These are phyloP conservation scores for Macrophya alboannulata DNA, from an alignment of 2,888 invertebrate genomes.

Conservation along the genomic window DNA sequence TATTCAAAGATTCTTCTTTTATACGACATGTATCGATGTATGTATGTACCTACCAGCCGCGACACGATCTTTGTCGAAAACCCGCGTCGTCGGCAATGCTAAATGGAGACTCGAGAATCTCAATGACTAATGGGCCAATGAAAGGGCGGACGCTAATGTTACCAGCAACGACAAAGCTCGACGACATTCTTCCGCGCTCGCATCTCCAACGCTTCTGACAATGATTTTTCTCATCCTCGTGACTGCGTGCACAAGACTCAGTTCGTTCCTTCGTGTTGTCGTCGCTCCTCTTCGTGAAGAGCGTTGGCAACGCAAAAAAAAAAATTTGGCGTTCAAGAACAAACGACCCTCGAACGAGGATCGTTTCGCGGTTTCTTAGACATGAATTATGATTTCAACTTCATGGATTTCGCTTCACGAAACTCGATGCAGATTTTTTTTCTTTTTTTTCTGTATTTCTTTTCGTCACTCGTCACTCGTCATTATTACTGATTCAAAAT, in stretches of 20 bases:
- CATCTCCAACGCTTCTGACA: constrained; percentile 40
- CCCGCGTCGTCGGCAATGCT: constrained; percentile 42
- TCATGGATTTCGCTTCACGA: not conserved
- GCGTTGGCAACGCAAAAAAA: not conserved
- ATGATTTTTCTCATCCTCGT: not conserved
- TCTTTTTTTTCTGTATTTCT: not conserved
- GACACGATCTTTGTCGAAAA: constrained; percentile 49
- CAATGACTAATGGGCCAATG: constrained; percentile 53
- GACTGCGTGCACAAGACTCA: not conserved
- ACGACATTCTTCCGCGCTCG: constrained; percentile 54
- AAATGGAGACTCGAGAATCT: constrained; percentile 50
- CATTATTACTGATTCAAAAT: no score
- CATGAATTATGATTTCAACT: constrained; percentile 39
- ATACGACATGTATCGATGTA: constrained; percentile 40
- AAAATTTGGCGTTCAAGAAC: constrained; percentile 32
- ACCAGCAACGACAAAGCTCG: constrained; percentile 30
- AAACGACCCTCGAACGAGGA: constrained; percentile 28
- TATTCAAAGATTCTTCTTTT: constrained; percentile 13
- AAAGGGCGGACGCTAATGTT: constrained; percentile 49
- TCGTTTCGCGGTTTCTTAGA: constrained; percentile 32
- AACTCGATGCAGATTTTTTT: not conserved
- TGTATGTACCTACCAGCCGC: constrained; percentile 19
- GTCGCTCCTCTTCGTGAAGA: not conserved
- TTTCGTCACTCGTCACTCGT: not conserved
- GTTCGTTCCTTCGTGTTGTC: not conserved